Evolutionary conservation across 1,140 invertebrate species (phyloP), one percentile per base, ranked within the genome.

Genomic region (Saxidomus purpurata): DNA sequence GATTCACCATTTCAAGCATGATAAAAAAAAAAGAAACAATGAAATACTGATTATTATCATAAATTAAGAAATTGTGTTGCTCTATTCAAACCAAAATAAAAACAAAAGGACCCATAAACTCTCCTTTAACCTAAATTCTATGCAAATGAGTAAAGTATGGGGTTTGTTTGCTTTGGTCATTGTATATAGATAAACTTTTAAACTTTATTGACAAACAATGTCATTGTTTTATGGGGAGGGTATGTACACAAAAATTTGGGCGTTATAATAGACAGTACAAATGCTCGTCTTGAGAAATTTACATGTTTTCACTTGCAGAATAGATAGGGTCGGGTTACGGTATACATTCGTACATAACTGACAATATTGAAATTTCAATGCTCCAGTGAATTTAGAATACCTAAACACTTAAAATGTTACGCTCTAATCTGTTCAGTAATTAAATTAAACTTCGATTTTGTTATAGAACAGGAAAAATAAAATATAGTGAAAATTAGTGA

Each of bases 151-250:
- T 38, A 15, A 4, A 71, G 36, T 31, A 2, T 34, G 8, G 15
- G 0, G 19, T 71, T 38, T 71, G 34, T 71, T 71, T 40, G 36
- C n/a, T 22, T 38, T 71, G 67, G 34, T 40, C 34, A 38, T 71
- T 71, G 31, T 59, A 59, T 15, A n/a, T 79, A 52, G 76, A 79
- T 71, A 71, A 71, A 38, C 19, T 28, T n/a, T 31, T 36, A 15
- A 79, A 47, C 25, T 82, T 82, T 82, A 82, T 63, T 82, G 52
- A 82, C 52, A 82, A 82, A 82, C 40, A 67, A 40, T n/a, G 17
- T 36, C 36, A 43, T 82, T 82, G 80, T 82, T 82, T 82, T 82
- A 81, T 61, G 34, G n/a, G n/a, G 43, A 31, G 8, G n/a, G 61
- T n/a, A 67, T 63, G 61, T 67, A 82, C 80, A 67, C 80, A 82